phyloP scores from a whole-genome alignment of 2,888 invertebrate species.

The Cryptocephalus primarius region DNA sequence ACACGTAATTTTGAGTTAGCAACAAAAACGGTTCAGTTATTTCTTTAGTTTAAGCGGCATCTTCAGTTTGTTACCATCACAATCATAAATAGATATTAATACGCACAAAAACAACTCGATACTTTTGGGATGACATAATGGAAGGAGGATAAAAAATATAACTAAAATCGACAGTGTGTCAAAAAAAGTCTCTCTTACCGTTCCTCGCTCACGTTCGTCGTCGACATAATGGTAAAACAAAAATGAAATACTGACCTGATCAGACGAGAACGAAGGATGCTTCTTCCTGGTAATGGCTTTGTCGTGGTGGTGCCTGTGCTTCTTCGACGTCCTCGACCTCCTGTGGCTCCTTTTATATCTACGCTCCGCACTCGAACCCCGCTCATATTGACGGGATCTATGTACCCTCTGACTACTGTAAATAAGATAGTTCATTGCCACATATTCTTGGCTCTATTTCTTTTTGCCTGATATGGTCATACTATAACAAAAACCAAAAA shows the following conservation, averaged over 20 bases:
- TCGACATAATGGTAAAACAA: no score
- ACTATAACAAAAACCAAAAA: no score
- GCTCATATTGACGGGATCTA: conserved; percentile 52
- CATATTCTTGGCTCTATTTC: no score
- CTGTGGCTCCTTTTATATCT: conserved; percentile 79
- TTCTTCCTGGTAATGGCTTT: conserved; percentile 30
- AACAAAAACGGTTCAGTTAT: no score
- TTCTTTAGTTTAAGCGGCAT: no score
- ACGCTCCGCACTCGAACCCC: conserved; percentile 67
- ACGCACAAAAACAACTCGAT: conserved; percentile 3
- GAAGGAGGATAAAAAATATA: background rate
- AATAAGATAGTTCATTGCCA: conserved; percentile 12
- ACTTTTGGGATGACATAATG: conserved; percentile 5
- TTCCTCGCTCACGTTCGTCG: no score
- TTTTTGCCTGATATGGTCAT: no score
- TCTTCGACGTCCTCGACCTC: conserved; percentile 69
- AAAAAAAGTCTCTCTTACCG: no score
- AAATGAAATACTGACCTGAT: conserved; percentile 29
- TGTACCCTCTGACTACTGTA: conserved; percentile 49
- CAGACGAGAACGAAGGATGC: conserved; percentile 41
- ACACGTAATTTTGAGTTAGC: no score
- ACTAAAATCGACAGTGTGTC: no score
- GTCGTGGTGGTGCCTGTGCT: conserved; percentile 55
- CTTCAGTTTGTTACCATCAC: no score
- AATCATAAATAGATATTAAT: background rate